Percentiles rank a stretch among this genome's conserved stretches.
Evolutionary conservation across 2,888 invertebrate genomes (phyloP).

Genomic region (Epirrhoe alternata): DNA sequence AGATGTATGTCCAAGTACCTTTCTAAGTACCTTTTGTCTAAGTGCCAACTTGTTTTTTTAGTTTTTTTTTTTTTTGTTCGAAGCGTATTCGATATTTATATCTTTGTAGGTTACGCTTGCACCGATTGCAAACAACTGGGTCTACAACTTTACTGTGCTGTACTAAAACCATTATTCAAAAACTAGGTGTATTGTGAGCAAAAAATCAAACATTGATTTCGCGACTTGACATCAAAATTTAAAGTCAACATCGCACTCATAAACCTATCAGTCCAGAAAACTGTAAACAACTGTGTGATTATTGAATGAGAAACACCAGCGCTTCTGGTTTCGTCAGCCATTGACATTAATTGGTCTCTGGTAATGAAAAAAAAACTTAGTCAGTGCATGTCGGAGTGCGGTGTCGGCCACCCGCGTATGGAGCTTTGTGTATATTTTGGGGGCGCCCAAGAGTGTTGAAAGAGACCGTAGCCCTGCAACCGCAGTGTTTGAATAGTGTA

Average conservation of each 20-base stretch:
- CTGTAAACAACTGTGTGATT: slow-evolving; percentile 55
- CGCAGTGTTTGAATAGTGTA: slow-evolving; percentile 63
- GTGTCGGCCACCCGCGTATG: slow-evolving; percentile 55
- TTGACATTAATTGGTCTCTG: slow-evolving; percentile 74
- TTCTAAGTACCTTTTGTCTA: no score
- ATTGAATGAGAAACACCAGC: slow-evolving; percentile 65
- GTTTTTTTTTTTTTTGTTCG: no score
- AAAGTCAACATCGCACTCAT: slow-evolving; percentile 37
- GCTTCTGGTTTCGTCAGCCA: slow-evolving; percentile 75
- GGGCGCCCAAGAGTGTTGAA: slow-evolving; percentile 57
- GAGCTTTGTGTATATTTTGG: slow-evolving; percentile 64
- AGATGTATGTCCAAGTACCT: no score
- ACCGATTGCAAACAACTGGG: neutral
- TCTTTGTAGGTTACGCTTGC: neutral
- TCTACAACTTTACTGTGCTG: neutral
- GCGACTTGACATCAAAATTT: slow-evolving; percentile 23
- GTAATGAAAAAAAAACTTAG: slow-evolving; percentile 70
- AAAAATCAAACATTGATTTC: slow-evolving; percentile 27
- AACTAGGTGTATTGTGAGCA: slow-evolving; percentile 12
- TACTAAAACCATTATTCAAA: neutral
- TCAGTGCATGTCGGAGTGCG: slow-evolving; percentile 71
- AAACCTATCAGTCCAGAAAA: slow-evolving; percentile 50
- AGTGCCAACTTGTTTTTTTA: no score
- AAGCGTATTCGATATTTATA: neutral
- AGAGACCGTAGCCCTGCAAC: slow-evolving; percentile 54